A percentile compares a stretch with the other conserved stretches of the same genome.
These are phyloP conservation scores for Blastobasis adustella DNA, from an alignment of 2,888 invertebrate genomes.

Conservation along the genomic window DNA sequence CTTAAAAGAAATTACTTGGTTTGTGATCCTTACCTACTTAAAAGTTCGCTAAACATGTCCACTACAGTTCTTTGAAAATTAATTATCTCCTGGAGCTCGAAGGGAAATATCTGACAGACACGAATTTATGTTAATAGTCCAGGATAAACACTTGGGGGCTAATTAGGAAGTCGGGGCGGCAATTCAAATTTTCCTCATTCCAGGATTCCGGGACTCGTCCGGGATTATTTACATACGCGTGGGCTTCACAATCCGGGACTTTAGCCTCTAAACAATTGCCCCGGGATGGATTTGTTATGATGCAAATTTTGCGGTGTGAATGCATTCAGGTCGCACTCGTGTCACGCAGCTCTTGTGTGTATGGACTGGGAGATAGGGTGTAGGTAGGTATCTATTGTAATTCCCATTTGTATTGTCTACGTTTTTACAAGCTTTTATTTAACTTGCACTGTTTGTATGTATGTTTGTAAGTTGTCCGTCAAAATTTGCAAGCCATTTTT, in stretches of 20 bases:
- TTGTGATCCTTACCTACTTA: too few relatives aligned
- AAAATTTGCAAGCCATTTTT: too few relatives aligned
- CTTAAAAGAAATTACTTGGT: too few relatives aligned
- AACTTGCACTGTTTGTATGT: too few relatives aligned
- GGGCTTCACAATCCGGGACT: slow-evolving; percentile 8
- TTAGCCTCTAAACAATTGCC: slow-evolving; percentile 19
- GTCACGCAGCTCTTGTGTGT: not conserved
- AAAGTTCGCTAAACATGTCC: too few relatives aligned
- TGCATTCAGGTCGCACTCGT: slow-evolving; percentile 1
- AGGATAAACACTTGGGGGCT: not conserved
- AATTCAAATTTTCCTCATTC: slow-evolving; percentile 5
- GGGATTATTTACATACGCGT: slow-evolving; percentile 6
- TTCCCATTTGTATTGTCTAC: too few relatives aligned
- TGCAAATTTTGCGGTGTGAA: slow-evolving; percentile 13
- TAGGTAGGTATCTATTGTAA: too few relatives aligned
- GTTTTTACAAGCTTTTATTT: too few relatives aligned
- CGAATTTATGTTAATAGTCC: too few relatives aligned
- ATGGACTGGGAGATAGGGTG: not conserved
- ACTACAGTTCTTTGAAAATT: not conserved
- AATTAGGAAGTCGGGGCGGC: slow-evolving; percentile 4
- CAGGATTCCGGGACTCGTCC: not conserved
- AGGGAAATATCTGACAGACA: too few relatives aligned
- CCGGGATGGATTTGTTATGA: slow-evolving; percentile 15
- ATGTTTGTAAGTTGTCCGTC: too few relatives aligned
- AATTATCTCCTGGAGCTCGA: not conserved